Percentiles rank a stretch among this genome's conserved stretches.
Evolutionary conservation across 1,140 invertebrate genomes (phyloP).

Genomic region (Scylla paramamosain): DNA sequence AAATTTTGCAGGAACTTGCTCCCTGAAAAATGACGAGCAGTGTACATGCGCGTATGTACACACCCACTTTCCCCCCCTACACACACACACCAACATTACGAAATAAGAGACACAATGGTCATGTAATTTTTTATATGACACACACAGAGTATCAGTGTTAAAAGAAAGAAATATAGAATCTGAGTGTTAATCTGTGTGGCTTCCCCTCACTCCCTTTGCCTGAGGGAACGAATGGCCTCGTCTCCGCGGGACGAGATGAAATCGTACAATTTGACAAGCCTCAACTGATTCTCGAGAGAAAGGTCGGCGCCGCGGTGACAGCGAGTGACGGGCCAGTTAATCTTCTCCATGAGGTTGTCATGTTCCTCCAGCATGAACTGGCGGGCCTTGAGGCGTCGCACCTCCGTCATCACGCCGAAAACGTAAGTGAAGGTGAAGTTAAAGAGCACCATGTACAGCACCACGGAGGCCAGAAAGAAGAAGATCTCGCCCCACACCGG

Average conservation of each 20-base stretch:
- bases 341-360: neutral
- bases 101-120: no score
- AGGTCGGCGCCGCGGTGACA: neutral
- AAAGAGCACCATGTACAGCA: slow-evolving; percentile 13
- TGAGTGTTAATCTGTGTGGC: no score
- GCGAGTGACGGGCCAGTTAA: neutral
- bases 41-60: no score
- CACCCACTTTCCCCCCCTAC: no score
- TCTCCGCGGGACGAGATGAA: neutral
- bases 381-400: neutral
- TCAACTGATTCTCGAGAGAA: neutral
- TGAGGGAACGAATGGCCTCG: neutral
- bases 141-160: no score
- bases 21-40: no score
- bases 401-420: neutral
- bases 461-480: neutral
- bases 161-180: no score
- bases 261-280: neutral
- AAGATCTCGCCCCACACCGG: neutral
- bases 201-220: no score
- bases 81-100: no score
- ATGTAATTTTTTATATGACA: no score
- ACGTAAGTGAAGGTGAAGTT: slow-evolving; percentile 37
- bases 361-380: neutral
- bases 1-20: no score